These are phyloP conservation scores for Larimichthys crocea DNA, from an alignment of 2,113 vertebrate genomes.

Conservation along the genomic window DNA sequence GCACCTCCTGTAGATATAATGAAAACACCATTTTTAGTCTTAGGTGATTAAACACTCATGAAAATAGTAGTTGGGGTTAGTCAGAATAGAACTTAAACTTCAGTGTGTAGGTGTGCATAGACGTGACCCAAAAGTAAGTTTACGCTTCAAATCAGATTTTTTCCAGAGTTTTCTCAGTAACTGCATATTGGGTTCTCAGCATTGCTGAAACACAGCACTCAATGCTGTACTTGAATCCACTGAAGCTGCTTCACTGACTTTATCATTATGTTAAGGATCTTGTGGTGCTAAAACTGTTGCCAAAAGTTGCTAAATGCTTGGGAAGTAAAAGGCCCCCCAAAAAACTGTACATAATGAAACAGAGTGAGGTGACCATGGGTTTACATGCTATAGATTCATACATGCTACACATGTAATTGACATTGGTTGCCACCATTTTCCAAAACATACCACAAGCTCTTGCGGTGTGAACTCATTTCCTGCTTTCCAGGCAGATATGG, in stretches of 20 bases:
- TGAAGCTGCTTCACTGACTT: too few species aligned
- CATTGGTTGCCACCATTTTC: neutral
- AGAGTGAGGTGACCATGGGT: neutral
- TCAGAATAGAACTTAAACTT: too few species aligned
- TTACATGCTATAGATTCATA: neutral
- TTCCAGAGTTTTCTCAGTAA: too few species aligned
- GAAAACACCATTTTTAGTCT: too few species aligned
- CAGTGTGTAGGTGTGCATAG: too few species aligned
- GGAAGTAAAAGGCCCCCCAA: neutral
- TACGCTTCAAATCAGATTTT: too few species aligned
- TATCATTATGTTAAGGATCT: neutral
- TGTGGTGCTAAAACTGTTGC: neutral
- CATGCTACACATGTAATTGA: neutral
- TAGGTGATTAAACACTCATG: too few species aligned
- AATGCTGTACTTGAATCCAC: too few species aligned
- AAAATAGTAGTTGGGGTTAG: too few species aligned
- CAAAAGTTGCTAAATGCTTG: neutral
- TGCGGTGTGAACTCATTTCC: neutral
- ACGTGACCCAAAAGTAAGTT: too few species aligned
- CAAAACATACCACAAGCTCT: neutral
- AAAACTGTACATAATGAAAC: neutral
- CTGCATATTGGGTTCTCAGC: neutral
- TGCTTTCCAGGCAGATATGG: neutral
- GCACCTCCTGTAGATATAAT: too few species aligned
- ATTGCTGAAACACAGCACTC: too few species aligned